A percentile compares a stretch with the other conserved stretches of the same genome.
Conservation (phyloP, 1,140 invertebrate species). For the Caenorhabditis tropicalis region DNA sequence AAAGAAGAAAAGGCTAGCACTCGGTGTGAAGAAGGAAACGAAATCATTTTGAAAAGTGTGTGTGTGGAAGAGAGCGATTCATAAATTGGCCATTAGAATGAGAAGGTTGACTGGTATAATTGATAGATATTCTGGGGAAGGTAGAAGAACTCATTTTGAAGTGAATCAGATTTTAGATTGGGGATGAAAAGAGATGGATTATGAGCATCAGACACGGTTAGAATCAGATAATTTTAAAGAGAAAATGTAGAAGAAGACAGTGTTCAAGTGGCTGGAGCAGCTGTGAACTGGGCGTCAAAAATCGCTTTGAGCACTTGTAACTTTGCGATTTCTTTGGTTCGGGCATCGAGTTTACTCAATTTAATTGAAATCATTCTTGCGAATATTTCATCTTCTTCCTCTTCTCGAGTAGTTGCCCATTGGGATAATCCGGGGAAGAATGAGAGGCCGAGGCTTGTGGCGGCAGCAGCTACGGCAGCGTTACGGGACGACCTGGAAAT, state of each 20-base stretch:
- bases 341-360: slow-evolving; percentile 1
- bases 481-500: background rate
- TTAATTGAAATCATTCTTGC: slow-evolving; percentile 45
- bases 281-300: slow-evolving; percentile 11
- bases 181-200: slow-evolving; percentile 8
- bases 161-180: background rate
- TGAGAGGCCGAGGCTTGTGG: background rate
- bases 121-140: too few relatives aligned
- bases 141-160: too few relatives aligned
- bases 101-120: too few relatives aligned
- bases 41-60: background rate
- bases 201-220: slow-evolving; percentile 32
- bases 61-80: background rate
- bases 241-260: background rate
- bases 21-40: background rate
- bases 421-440: slow-evolving; percentile 15
- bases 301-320: slow-evolving; percentile 9
- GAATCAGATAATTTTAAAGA: background rate
- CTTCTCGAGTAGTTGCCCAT: slow-evolving; percentile 22
- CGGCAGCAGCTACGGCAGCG: slow-evolving; percentile 4
- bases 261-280: background rate
- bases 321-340: slow-evolving; percentile 27
- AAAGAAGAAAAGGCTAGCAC: background rate
- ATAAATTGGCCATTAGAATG: background rate
- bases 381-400: slow-evolving; percentile 54